phyloP scores from a whole-genome alignment of 2,888 invertebrate genomes.

The Acronicta alni region DNA sequence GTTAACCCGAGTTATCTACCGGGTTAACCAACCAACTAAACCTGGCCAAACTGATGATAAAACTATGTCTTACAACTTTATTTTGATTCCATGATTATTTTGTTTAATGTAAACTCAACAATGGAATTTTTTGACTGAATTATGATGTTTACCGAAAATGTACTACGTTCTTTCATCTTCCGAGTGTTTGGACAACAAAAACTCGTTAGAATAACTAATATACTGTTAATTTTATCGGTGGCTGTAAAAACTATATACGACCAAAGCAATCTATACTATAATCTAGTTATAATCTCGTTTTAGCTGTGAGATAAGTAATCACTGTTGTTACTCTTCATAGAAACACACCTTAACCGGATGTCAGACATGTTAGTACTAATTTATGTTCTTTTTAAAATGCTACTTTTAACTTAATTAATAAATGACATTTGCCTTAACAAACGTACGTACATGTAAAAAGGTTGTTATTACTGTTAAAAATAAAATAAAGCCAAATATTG shows the following conservation, averaged over 20 bases:
- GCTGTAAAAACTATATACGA: conserved; percentile 71
- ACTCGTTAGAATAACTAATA: conserved; percentile 31
- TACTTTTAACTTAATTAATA: conserved; percentile 9
- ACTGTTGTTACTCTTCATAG: conserved; percentile 39
- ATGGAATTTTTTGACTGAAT: too few relatives aligned
- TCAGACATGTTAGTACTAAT: neutral
- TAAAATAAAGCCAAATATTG: conserved; percentile 29
- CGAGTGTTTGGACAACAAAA: conserved; percentile 42
- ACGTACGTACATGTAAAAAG: conserved; percentile 40
- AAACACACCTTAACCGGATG: conserved; percentile 28
- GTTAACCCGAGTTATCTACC: too few relatives aligned
- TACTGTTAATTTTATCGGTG: conserved; percentile 54
- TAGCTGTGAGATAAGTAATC: conserved; percentile 62
- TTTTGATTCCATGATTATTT: too few relatives aligned
- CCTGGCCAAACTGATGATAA: too few relatives aligned
- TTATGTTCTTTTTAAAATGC: conserved; percentile 4
- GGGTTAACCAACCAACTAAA: too few relatives aligned
- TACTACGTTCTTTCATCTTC: conserved; percentile 13
- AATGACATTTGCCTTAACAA: conserved; percentile 40
- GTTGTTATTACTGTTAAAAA: conserved; percentile 46
- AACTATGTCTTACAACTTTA: too few relatives aligned
- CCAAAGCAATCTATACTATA: conserved; percentile 78
- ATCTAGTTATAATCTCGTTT: conserved; percentile 67
- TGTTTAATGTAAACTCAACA: too few relatives aligned
- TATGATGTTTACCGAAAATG: conserved; percentile 13